A percentile compares a stretch with the other conserved stretches of the same genome.
Evolutionary conservation across 2,113 vertebrate species (phyloP).

Genomic region (Cynopterus brachyotis): DNA sequence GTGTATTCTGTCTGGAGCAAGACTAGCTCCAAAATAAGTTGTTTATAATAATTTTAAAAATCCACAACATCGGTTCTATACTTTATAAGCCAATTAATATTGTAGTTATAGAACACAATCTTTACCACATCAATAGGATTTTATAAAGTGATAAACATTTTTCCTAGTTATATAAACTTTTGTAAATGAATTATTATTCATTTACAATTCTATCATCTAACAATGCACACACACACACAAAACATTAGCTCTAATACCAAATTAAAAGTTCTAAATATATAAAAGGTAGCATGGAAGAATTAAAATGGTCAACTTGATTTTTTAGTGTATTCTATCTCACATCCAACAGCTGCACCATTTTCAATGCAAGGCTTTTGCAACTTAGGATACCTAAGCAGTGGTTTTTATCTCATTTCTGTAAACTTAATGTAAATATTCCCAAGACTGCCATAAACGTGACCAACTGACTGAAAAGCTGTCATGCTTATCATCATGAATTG

Average conservation of each 20-base stretch:
- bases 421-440: not conserved
- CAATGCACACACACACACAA: not conserved
- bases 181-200: constrained; percentile 32
- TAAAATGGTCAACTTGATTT: constrained; percentile 6
- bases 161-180: constrained; percentile 11
- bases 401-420: not conserved
- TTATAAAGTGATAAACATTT: constrained; percentile 9
- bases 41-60: not conserved
- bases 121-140: not conserved
- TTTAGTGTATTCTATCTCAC: not conserved
- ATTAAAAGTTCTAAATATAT: not conserved
- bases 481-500: not conserved
- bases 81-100: not conserved
- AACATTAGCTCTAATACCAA: not conserved
- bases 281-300: not conserved
- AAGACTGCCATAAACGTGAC: not conserved
- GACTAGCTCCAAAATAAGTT: not conserved
- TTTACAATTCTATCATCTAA: constrained; percentile 8
- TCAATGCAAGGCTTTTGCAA: not conserved
- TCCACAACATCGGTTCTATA: not conserved
- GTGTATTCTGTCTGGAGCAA: not conserved
- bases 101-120: not conserved
- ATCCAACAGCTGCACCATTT: not conserved
- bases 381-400: not conserved
- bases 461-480: not conserved